Conservation (phyloP, 2,113 vertebrate species). For the Alouatta palliata region DNA sequence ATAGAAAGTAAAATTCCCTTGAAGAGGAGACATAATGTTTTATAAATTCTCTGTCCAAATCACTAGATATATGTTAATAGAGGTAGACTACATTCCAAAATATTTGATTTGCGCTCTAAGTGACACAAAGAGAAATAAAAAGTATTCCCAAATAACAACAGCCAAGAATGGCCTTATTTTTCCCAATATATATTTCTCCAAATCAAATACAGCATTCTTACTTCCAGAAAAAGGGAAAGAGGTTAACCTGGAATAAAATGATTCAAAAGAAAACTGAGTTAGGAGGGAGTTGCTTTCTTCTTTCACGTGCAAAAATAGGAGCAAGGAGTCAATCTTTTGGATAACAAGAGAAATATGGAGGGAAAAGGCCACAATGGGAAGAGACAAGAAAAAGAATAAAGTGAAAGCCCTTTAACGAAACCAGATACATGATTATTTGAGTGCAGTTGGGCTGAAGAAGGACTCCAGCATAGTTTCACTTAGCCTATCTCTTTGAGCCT, state of each 20-base stretch:
- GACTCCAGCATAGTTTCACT: constrained; percentile 43
- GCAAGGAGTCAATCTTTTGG: not conserved
- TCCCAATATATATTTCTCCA: not conserved
- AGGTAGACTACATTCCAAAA: not conserved
- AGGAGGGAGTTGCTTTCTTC: not conserved
- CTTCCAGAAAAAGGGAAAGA: not conserved
- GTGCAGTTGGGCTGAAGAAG: constrained; percentile 40
- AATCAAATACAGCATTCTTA: constrained; percentile 39
- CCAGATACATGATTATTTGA: not conserved
- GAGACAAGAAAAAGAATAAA: not conserved
- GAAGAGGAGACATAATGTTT: not conserved
- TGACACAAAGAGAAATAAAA: not conserved
- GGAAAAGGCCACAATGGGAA: not conserved
- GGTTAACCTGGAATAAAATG: not conserved
- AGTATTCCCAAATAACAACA: not conserved
- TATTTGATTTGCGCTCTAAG: not conserved
- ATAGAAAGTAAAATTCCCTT: not conserved
- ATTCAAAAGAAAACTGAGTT: not conserved
- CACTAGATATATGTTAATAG: not conserved
- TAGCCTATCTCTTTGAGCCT: not conserved
- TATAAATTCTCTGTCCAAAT: not conserved
- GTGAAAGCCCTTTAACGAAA: not conserved
- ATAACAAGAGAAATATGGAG: not conserved
- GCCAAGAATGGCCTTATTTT: not conserved
- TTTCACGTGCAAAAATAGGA: not conserved